These are phyloP conservation scores for Zoanthus sociatus DNA, from an alignment of 92 coral and sea anemone genomes.

Conservation along the genomic window DNA sequence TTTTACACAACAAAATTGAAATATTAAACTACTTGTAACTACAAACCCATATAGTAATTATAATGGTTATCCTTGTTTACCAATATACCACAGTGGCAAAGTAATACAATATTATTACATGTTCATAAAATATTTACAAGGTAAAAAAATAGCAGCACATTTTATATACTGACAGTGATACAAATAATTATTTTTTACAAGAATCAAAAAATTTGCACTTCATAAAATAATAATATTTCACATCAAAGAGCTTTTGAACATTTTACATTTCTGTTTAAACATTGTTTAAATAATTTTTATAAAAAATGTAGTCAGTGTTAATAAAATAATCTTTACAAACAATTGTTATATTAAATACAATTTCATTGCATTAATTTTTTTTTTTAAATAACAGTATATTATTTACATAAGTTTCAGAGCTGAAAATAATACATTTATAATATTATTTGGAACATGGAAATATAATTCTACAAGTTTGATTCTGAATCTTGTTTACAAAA, in stretches of 20 bases:
- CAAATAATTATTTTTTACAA: no score
- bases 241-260: no score
- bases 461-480: neutral
- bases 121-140: no score
- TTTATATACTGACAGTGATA: no score
- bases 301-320: neutral
- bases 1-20: neutral
- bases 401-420: conserved; percentile 22
- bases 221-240: no score
- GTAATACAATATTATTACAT: no score
- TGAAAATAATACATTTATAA: neutral
- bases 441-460: neutral
- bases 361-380: neutral
- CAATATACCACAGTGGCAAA: no score
- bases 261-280: no score
- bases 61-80: no score
- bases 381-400: neutral
- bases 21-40: neutral
- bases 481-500: conserved; percentile 23
- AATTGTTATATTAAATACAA: conserved; percentile 29
- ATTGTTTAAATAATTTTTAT: no score
- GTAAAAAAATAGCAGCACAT: no score
- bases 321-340: neutral
- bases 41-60: neutral
- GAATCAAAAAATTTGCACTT: no score